phyloP scores from a whole-genome alignment of 2,113 vertebrate genomes.

The rabbit (Oryctolagus cuniculus) region DNA sequence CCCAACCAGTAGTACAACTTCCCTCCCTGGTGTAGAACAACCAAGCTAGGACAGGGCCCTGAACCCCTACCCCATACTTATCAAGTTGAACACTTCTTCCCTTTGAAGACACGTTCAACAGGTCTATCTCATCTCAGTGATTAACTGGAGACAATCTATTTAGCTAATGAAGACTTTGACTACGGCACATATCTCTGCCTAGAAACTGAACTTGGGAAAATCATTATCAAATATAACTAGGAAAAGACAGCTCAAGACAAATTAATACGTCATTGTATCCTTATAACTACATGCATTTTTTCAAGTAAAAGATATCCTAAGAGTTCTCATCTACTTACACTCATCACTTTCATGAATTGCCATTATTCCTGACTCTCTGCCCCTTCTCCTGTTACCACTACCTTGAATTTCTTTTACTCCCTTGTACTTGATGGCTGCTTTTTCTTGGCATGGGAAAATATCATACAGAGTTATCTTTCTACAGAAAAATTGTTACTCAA shows the following conservation, averaged over 20 bases:
- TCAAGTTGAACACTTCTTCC: neutral
- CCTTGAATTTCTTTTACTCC: neutral
- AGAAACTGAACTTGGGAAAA: neutral
- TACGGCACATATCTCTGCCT: neutral
- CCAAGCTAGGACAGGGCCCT: neutral
- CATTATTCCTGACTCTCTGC: neutral
- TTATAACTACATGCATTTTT: neutral
- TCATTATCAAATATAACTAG: neutral
- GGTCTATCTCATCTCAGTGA: neutral
- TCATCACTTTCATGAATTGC: neutral
- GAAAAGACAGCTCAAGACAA: conserved; percentile 27
- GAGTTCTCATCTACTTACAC: neutral
- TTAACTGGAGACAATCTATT: neutral
- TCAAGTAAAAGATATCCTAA: neutral
- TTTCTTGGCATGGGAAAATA: neutral
- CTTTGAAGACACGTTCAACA: neutral
- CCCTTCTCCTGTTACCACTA: neutral
- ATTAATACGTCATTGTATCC: neutral
- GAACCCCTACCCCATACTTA: neutral
- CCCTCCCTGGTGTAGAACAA: neutral
- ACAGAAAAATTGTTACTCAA: conserved; percentile 17
- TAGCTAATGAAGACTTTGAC: conserved; percentile 14
- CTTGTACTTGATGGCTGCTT: neutral
- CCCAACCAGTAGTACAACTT: neutral
- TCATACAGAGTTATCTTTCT: neutral